Conservation (phyloP, 2,888 invertebrate genomes). For the Crematogaster levior region DNA sequence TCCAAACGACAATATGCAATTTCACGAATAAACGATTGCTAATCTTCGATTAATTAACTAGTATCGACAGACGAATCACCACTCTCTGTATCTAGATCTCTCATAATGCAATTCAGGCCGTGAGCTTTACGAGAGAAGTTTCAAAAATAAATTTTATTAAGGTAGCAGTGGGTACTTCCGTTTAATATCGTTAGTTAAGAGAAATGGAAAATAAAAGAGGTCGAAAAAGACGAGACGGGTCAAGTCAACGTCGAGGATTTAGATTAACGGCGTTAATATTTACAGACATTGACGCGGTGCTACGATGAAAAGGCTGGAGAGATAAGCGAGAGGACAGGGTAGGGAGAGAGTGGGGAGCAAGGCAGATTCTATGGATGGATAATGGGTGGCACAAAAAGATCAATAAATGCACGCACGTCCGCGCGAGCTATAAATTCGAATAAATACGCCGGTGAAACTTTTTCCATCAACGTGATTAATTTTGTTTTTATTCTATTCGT, state of each 20-base stretch:
- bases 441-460: slow-evolving; percentile 57
- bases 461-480: slow-evolving; percentile 50
- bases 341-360: neutral
- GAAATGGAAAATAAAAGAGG: slow-evolving; percentile 56
- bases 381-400: slow-evolving; percentile 51
- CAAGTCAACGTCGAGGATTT: slow-evolving; percentile 65
- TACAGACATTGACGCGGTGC: slow-evolving; percentile 53
- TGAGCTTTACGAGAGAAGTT: slow-evolving; percentile 76
- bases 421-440: slow-evolving; percentile 52
- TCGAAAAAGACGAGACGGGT: slow-evolving; percentile 49
- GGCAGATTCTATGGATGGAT: slow-evolving; percentile 46
- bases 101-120: slow-evolving; percentile 74
- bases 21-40: slow-evolving; percentile 10
- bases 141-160: slow-evolving; percentile 82
- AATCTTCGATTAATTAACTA: slow-evolving; percentile 31
- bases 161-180: slow-evolving; percentile 76
- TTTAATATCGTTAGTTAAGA: slow-evolving; percentile 75
- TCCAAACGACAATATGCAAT: neutral
- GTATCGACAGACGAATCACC: neutral
- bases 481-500: slow-evolving; percentile 44
- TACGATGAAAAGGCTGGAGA: slow-evolving; percentile 44
- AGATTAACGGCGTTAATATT: slow-evolving; percentile 67
- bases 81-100: slow-evolving; percentile 40
- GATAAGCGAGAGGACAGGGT: slow-evolving; percentile 15
- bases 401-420: slow-evolving; percentile 59